These are phyloP conservation scores for Venustaconcha ellipsiformis DNA, from an alignment of 1,140 invertebrate species.

Conservation along the genomic window DNA sequence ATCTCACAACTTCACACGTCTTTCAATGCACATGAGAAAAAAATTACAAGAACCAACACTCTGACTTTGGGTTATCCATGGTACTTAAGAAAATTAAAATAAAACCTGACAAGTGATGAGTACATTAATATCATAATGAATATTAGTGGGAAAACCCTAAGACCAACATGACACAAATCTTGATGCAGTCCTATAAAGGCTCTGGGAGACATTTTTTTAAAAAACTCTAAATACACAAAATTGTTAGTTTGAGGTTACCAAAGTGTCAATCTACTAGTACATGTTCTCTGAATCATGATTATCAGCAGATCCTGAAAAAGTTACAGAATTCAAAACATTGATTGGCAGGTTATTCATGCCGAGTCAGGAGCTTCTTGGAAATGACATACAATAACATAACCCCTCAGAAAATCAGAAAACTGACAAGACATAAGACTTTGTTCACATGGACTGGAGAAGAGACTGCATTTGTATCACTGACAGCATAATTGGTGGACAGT, in stretches of 20 bases:
- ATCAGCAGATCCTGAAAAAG: slow-evolving; percentile 33
- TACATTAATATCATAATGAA: no score
- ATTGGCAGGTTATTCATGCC: slow-evolving; percentile 9
- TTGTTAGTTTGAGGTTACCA: not conserved
- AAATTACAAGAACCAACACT: no score
- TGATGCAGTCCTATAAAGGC: no score
- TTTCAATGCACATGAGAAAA: no score
- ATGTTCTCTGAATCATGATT: not conserved
- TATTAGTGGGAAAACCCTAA: no score
- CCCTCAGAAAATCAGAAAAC: slow-evolving; percentile 19
- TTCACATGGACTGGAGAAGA: slow-evolving; percentile 20
- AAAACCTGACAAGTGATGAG: no score
- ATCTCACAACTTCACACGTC: not conserved
- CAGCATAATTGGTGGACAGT: slow-evolving; percentile 13
- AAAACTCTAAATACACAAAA: no score
- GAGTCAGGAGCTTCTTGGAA: slow-evolving; percentile 33
- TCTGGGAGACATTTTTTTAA: no score
- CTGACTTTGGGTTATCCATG: not conserved
- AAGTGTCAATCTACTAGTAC: not conserved
- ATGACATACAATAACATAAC: slow-evolving; percentile 37
- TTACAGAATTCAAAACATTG: slow-evolving; percentile 47
- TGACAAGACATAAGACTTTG: not conserved
- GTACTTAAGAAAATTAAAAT: no score
- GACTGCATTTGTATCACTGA: slow-evolving; percentile 12
- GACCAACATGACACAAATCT: no score